A percentile compares a stretch with the other conserved stretches of the same genome.
phyloP scores from a whole-genome alignment of 2,888 invertebrate genomes.

The Thymelicus sylvestris region DNA sequence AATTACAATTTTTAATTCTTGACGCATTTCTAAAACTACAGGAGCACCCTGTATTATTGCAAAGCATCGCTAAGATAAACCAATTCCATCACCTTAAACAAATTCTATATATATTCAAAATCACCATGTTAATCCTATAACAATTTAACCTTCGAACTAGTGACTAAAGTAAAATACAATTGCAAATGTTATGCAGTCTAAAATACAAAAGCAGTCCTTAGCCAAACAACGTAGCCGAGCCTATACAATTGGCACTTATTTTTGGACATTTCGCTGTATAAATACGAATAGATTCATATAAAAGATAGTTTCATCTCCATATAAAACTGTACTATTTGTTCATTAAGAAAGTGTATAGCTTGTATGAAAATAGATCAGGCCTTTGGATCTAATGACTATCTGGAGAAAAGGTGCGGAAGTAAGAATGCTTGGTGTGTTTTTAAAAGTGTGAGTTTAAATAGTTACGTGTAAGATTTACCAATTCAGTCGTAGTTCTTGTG shows the following conservation, averaged over 20 bases:
- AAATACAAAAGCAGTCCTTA: conserved; percentile 23
- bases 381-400: conserved; percentile 5
- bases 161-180: conserved; percentile 17
- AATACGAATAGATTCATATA: conserved; percentile 28
- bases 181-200: conserved; percentile 14
- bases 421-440: conserved; percentile 7
- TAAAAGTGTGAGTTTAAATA: conserved; percentile 13
- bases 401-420: conserved; percentile 10
- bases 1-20: conserved; percentile 4
- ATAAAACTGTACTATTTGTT: conserved; percentile 30
- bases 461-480: conserved; percentile 48
- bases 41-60: conserved; percentile 1
- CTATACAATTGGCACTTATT: conserved; percentile 34
- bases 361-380: conserved; percentile 29
- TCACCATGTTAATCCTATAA: not conserved
- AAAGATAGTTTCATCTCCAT: conserved; percentile 25
- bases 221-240: conserved; percentile 15
- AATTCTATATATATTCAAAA: conserved; percentile 9
- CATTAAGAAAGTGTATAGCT: conserved; percentile 12
- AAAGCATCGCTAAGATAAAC: not conserved
- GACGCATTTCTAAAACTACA: conserved; percentile 4
- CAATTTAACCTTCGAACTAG: conserved; percentile 10
- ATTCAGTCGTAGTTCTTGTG: conserved; percentile 84
- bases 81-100: conserved; percentile 21
- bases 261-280: conserved; percentile 19